phyloP scores from a whole-genome alignment of 2,113 vertebrate species.

The Thunnus maccoyii region DNA sequence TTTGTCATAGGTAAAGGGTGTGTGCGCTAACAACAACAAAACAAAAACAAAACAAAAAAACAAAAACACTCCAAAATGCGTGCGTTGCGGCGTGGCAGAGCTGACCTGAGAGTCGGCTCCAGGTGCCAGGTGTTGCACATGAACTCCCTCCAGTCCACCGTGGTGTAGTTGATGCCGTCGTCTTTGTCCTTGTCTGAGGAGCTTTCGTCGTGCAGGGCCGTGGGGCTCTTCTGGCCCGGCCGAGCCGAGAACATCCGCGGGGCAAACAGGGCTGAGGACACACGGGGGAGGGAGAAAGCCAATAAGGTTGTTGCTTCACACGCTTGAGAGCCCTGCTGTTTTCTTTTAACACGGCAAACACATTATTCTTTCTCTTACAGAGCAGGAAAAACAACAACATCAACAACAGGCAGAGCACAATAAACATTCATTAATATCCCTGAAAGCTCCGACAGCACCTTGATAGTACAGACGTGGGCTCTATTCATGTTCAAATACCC shows the following conservation, averaged over 20 bases:
- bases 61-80: neutral
- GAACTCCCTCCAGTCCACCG: slow-evolving; percentile 98
- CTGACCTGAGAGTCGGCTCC: slow-evolving; percentile 96
- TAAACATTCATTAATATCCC: slow-evolving; percentile 10
- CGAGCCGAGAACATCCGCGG: slow-evolving; percentile 91
- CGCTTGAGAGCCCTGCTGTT: neutral
- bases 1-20: neutral
- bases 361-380: neutral
- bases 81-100: neutral
- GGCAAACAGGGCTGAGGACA: slow-evolving; percentile 90
- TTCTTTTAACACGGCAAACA: slow-evolving; percentile 26
- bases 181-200: slow-evolving; percentile 88
- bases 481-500: slow-evolving; percentile 39
- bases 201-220: slow-evolving; percentile 88
- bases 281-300: neutral
- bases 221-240: slow-evolving; percentile 94
- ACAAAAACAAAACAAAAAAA: neutral
- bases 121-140: slow-evolving; percentile 99
- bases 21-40: neutral
- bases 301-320: neutral
- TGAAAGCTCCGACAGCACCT: neutral
- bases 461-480: neutral
- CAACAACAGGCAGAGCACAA: slow-evolving; percentile 6
- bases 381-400: neutral
- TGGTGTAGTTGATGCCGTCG: slow-evolving; percentile 92